Conservation (phyloP, 1,140 invertebrate species). For the Dreissena polymorpha region DNA sequence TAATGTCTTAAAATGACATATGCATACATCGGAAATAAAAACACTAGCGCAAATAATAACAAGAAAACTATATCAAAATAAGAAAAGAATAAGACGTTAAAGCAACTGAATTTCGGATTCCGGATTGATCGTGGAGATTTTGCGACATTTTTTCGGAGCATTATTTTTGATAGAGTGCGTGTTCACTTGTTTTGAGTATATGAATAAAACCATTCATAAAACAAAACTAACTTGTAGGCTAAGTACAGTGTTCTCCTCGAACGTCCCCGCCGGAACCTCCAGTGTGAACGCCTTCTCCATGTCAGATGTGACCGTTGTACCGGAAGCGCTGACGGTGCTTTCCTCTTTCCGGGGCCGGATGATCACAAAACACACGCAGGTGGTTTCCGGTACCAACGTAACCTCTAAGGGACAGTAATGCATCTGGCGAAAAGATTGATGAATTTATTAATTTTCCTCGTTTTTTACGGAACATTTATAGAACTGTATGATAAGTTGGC, state of each 20-base stretch:
- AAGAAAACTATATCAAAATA: too few relatives aligned
- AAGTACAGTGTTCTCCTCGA: slow-evolving; percentile 36
- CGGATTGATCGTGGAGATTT: too few relatives aligned
- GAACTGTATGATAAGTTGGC: neutral
- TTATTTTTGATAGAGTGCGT: too few relatives aligned
- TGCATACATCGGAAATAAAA: too few relatives aligned
- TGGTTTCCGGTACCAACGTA: slow-evolving; percentile 31
- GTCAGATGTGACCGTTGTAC: slow-evolving; percentile 11
- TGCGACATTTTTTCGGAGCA: too few relatives aligned
- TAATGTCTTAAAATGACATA: too few relatives aligned
- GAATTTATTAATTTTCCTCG: neutral
- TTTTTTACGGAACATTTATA: neutral
- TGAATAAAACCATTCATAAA: too few relatives aligned
- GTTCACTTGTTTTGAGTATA: too few relatives aligned
- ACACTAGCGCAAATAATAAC: too few relatives aligned
- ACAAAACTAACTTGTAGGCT: slow-evolving; percentile 14
- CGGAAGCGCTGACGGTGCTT: neutral
- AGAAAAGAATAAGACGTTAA: too few relatives aligned
- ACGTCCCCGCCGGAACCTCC: slow-evolving; percentile 22
- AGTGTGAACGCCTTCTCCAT: slow-evolving; percentile 36
- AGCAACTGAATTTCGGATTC: too few relatives aligned
- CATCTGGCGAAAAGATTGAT: neutral
- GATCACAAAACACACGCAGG: slow-evolving; percentile 15
- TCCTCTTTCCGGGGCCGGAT: slow-evolving; percentile 27
- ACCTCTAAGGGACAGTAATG: slow-evolving; percentile 28